phyloP scores from a whole-genome alignment of 2,797 vertebrate genomes.

The Carapus acus region DNA sequence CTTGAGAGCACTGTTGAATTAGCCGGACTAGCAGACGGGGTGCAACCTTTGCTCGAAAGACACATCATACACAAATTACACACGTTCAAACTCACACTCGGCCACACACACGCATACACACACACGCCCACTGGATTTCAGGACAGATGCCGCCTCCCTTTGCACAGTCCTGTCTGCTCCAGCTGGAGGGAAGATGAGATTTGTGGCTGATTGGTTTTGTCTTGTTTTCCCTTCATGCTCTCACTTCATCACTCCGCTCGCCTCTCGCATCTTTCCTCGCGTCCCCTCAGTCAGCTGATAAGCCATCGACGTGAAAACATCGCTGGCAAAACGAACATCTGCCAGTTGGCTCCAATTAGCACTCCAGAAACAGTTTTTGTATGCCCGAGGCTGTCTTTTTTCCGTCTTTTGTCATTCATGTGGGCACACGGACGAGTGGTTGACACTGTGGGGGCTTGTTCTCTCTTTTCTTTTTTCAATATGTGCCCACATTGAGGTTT shows the following conservation, averaged over 20 bases:
- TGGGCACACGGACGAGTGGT: background rate
- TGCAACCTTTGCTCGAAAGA: slow-evolving; percentile 32
- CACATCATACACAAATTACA: slow-evolving; percentile 40
- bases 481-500: background rate
- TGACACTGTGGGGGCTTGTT: slow-evolving; percentile 1
- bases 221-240: slow-evolving; percentile 37
- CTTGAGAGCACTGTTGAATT: slow-evolving; percentile 62
- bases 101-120: slow-evolving; percentile 24
- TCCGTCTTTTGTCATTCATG: background rate
- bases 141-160: slow-evolving; percentile 53
- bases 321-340: background rate
- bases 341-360: slow-evolving; percentile 17
- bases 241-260: slow-evolving; percentile 23
- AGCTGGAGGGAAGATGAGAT: slow-evolving; percentile 66
- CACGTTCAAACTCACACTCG: slow-evolving; percentile 21
- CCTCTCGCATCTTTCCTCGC: slow-evolving; percentile 10
- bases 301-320: slow-evolving; percentile 13
- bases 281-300: background rate
- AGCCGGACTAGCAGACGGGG: slow-evolving; percentile 51
- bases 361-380: slow-evolving; percentile 2
- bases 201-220: slow-evolving; percentile 56
- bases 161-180: slow-evolving; percentile 47
- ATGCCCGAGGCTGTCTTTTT: background rate
- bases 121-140: slow-evolving; percentile 9
- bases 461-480: background rate